A percentile compares a stretch with the other conserved stretches of the same genome.
Conservation (phyloP, 2,113 vertebrate species). For the Vidua chalybeata region DNA sequence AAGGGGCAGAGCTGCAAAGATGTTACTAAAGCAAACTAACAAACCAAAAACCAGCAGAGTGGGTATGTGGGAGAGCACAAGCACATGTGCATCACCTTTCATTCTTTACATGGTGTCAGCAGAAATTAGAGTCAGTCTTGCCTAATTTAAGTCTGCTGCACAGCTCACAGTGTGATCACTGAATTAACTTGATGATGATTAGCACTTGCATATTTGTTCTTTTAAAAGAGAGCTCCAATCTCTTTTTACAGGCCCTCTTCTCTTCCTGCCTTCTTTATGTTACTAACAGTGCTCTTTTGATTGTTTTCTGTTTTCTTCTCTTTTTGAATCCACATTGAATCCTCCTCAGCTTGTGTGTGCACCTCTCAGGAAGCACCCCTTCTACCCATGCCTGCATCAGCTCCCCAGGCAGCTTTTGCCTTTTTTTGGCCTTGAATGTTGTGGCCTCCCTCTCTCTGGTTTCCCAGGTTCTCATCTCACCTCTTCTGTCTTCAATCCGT, state of each 20-base stretch:
- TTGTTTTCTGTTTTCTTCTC: background rate
- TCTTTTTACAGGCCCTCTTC: background rate
- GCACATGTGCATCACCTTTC: background rate
- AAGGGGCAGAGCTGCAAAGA: background rate
- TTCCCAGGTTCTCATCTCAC: background rate
- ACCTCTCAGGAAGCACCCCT: background rate
- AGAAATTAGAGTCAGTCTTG: background rate
- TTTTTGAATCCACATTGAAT: background rate
- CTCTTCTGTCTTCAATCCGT: background rate
- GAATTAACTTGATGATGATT: background rate
- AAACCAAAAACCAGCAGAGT: background rate
- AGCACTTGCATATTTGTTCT: background rate
- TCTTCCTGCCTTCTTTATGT: background rate
- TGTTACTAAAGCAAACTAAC: background rate
- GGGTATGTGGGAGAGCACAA: fast-evolving
- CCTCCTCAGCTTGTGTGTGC: background rate
- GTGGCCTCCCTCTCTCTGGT: background rate
- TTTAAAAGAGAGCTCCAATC: background rate
- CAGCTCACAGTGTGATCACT: background rate
- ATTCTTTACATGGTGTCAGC: background rate
- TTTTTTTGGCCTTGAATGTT: background rate
- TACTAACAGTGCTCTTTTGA: background rate
- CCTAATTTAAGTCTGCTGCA: background rate
- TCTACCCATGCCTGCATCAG: background rate
- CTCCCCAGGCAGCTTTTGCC: background rate